Conservation (phyloP, 2,113 vertebrate species). For the Cathartes aura region DNA sequence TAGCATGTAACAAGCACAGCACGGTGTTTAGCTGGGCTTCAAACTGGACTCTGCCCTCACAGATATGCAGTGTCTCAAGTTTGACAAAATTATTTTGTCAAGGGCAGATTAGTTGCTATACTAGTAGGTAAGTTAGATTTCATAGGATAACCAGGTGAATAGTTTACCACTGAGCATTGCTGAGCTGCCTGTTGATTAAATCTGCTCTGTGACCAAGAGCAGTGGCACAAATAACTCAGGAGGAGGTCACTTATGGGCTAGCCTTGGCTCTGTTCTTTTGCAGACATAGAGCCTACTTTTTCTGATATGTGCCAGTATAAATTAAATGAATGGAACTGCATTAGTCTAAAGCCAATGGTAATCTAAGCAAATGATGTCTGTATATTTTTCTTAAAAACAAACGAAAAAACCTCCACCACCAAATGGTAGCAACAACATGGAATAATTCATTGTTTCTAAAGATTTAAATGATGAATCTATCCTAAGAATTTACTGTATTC, state of each 20-base stretch:
- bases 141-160: not conserved
- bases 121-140: not conserved
- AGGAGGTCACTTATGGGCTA: not conserved
- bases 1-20: not conserved
- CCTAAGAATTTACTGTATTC: not conserved
- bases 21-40: not conserved
- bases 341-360: not conserved
- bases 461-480: not conserved
- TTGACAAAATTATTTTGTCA: not conserved
- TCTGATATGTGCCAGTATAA: not conserved
- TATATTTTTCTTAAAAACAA: not conserved
- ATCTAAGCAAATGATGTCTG: not conserved
- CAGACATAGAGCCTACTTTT: not conserved
- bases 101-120: not conserved
- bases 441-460: not conserved
- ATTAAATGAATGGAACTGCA: not conserved
- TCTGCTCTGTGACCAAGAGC: not conserved
- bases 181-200: not conserved
- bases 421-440: not conserved
- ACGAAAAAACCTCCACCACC: not conserved
- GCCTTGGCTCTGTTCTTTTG: not conserved
- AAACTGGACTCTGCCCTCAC: not conserved
- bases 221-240: not conserved
- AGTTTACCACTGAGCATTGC: not conserved
- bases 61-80: not conserved